Percentiles rank a stretch among this genome's conserved stretches.
phyloP scores from a whole-genome alignment of 1,140 invertebrate species.

The Neodiprion pinetum region DNA sequence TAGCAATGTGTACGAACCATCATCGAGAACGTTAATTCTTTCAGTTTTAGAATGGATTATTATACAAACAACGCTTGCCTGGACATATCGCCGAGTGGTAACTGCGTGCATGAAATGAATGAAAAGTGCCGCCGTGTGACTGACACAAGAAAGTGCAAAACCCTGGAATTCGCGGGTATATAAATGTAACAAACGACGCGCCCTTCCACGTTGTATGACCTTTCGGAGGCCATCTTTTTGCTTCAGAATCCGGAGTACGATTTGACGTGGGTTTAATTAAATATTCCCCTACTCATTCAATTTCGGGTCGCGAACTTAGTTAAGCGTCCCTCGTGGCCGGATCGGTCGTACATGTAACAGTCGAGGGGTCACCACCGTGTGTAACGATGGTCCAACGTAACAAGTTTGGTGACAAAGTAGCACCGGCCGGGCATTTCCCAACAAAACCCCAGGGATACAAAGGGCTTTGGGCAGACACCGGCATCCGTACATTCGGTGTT shows the following conservation, averaged over 20 bases:
- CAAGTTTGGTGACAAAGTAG: conserved; percentile 29
- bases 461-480: conserved; percentile 10
- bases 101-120: neutral
- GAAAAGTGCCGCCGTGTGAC: neutral
- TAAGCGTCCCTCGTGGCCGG: conserved; percentile 6
- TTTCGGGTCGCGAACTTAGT: conserved; percentile 2
- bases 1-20: too few species aligned
- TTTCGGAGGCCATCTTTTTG: neutral
- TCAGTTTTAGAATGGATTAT: too few species aligned
- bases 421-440: neutral
- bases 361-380: conserved; percentile 17
- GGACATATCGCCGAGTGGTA: too few species aligned
- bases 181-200: neutral
- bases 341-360: conserved; percentile 7
- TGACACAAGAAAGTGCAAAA: neutral
- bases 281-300: conserved; percentile 1
- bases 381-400: conserved; percentile 32
- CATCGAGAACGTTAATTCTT: too few species aligned
- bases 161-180: neutral
- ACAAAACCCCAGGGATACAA: conserved; percentile 27
- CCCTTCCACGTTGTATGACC: neutral
- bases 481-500: too few species aligned
- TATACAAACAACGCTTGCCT: too few species aligned
- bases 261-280: conserved; percentile 5
- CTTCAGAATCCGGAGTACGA: neutral